phyloP scores from a whole-genome alignment of 2,797 vertebrate species.

The Phalanger gymnotis region DNA sequence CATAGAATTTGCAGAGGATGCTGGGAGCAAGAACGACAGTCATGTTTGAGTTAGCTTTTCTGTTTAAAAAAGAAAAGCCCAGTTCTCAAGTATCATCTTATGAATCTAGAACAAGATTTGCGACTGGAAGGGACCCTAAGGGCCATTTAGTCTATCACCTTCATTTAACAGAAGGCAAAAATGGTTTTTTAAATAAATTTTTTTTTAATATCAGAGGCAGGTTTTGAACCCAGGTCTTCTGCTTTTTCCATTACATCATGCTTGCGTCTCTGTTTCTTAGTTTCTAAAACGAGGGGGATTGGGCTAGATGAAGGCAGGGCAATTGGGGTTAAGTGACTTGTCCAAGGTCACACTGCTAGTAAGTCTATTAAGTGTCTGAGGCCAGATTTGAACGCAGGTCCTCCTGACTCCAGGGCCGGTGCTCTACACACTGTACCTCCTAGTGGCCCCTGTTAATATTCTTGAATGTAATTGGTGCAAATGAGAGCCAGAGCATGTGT shows the following conservation, averaged over 20 bases:
- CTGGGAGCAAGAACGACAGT: background rate
- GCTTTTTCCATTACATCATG: background rate
- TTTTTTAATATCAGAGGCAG: background rate
- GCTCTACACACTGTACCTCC: too few species aligned
- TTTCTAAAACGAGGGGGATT: background rate
- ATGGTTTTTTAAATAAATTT: background rate
- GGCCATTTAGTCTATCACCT: background rate
- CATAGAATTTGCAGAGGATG: background rate
- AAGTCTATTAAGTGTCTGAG: too few species aligned
- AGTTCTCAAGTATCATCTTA: background rate
- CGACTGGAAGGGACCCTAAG: background rate
- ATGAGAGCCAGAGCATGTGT: constrained; percentile 74
- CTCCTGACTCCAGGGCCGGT: too few species aligned
- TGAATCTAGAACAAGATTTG: constrained; percentile 20
- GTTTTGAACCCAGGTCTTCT: background rate
- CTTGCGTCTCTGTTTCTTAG: background rate
- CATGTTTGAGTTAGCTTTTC: background rate
- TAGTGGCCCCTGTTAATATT: too few species aligned
- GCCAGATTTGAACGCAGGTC: too few species aligned
- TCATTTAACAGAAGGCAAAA: background rate
- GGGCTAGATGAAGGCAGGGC: too few species aligned
- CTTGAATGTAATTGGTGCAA: constrained; percentile 68
- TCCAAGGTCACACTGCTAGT: too few species aligned
- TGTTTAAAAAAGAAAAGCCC: background rate
- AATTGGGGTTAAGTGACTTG: too few species aligned